phyloP scores from a whole-genome alignment of 2,113 vertebrate genomes.

The Dicrurus megarhynchus region DNA sequence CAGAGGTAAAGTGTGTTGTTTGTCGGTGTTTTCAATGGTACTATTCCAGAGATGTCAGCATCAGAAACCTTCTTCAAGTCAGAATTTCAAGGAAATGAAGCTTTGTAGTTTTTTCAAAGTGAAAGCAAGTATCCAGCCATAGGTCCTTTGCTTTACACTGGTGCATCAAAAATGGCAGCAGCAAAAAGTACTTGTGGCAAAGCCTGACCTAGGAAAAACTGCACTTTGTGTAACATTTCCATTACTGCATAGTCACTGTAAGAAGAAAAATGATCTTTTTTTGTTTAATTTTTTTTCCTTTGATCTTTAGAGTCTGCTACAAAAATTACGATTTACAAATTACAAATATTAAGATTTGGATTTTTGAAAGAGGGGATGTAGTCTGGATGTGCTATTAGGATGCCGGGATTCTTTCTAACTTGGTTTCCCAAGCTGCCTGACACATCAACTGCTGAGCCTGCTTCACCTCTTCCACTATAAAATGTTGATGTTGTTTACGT shows the following conservation, averaged over 20 bases:
- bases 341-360: not conserved
- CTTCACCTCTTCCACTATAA: slow-evolving; percentile 3
- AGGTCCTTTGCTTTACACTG: not conserved
- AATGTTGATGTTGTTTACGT: not conserved
- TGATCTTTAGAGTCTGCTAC: not conserved
- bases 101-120: not conserved
- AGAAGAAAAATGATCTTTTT: not conserved
- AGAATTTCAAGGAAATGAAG: not conserved
- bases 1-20: not conserved
- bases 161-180: not conserved
- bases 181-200: not conserved
- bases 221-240: not conserved
- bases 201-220: not conserved
- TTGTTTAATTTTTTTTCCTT: not conserved
- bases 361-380: not conserved
- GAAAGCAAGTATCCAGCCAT: not conserved
- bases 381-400: not conserved
- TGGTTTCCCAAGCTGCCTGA: not conserved
- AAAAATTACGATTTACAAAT: not conserved
- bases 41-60: not conserved
- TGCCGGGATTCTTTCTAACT: not conserved
- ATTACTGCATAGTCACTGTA: not conserved
- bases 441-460: not conserved
- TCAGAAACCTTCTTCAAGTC: not conserved
- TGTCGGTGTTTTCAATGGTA: not conserved